Evolutionary conservation across 23 tunicate genomes (phyloP).

Genomic region (Clavelina lepadiformis): DNA sequence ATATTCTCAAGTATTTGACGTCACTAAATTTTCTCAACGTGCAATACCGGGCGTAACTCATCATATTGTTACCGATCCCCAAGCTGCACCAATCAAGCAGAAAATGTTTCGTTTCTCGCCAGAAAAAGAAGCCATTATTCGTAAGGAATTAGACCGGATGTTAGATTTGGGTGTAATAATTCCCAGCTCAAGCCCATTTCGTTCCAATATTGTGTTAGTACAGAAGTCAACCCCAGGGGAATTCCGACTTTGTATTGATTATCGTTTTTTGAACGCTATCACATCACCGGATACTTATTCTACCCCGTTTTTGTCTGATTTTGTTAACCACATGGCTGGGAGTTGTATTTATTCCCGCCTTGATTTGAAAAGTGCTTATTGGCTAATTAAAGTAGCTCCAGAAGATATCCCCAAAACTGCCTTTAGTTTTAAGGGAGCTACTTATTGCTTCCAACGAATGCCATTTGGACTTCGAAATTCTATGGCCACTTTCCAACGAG

Average conservation of each 20-base stretch:
- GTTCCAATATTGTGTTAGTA: constrained; percentile 4
- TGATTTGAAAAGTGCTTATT: constrained; percentile 17
- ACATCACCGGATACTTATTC: constrained; percentile 26
- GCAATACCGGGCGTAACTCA: too few relatives aligned
- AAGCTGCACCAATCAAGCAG: too few relatives aligned
- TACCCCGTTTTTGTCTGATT: constrained; percentile 1
- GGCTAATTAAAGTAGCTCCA: constrained; percentile 14
- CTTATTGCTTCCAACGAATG: constrained; percentile 1
- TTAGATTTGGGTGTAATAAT: background rate
- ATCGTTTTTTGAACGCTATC: constrained; percentile 9
- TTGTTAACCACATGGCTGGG: constrained; percentile 6
- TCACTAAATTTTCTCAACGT: too few relatives aligned
- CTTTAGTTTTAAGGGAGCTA: background rate
- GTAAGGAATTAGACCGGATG: background rate
- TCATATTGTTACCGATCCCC: too few relatives aligned
- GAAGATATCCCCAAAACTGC: constrained; percentile 15
- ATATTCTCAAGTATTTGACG: too few relatives aligned
- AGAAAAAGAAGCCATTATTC: background rate
- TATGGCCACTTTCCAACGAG: constrained; percentile 9
- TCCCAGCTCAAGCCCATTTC: background rate
- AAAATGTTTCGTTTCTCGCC: too few relatives aligned
- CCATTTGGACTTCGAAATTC: constrained; percentile 33
- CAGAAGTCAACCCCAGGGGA: constrained; percentile 3
- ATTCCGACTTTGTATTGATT: constrained; percentile 15
- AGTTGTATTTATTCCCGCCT: constrained; percentile 5